phyloP scores from a whole-genome alignment of 1,140 invertebrate species.

The Phymorhynchus buccinoides region DNA sequence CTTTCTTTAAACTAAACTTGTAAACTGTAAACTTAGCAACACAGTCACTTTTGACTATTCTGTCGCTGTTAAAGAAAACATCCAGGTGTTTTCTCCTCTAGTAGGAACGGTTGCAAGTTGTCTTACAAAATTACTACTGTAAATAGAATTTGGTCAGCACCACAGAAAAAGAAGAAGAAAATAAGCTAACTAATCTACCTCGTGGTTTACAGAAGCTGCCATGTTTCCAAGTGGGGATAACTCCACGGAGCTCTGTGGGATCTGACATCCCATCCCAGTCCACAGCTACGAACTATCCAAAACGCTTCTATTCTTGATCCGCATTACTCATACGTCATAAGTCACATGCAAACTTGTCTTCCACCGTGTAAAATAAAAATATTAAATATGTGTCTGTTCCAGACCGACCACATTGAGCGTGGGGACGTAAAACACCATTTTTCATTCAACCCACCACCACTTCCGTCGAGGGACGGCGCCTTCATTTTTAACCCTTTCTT shows the following conservation, averaged over 20 bases:
- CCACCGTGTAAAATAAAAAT: neutral
- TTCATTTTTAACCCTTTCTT: neutral
- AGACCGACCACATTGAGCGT: neutral
- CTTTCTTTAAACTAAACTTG: too few relatives aligned
- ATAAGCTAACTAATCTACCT: neutral
- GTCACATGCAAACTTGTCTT: neutral
- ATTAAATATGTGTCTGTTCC: neutral
- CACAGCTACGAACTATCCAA: neutral
- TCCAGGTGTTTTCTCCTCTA: too few relatives aligned
- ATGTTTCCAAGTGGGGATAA: neutral
- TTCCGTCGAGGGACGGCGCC: too few relatives aligned
- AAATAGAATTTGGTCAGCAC: too few relatives aligned
- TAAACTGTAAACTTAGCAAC: too few relatives aligned
- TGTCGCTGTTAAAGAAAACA: too few relatives aligned
- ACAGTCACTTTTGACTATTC: too few relatives aligned
- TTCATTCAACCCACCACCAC: too few relatives aligned
- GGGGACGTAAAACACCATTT: neutral
- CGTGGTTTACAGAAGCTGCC: slow-evolving; percentile 1
- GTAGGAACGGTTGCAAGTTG: too few relatives aligned
- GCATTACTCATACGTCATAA: neutral
- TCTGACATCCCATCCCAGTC: neutral
- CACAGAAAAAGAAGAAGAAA: neutral
- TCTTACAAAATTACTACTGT: too few relatives aligned
- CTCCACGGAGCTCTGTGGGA: neutral
- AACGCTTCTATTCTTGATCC: neutral